These are phyloP conservation scores for Ciconia boyciana DNA, from an alignment of 2,113 vertebrate species.

Conservation along the genomic window DNA sequence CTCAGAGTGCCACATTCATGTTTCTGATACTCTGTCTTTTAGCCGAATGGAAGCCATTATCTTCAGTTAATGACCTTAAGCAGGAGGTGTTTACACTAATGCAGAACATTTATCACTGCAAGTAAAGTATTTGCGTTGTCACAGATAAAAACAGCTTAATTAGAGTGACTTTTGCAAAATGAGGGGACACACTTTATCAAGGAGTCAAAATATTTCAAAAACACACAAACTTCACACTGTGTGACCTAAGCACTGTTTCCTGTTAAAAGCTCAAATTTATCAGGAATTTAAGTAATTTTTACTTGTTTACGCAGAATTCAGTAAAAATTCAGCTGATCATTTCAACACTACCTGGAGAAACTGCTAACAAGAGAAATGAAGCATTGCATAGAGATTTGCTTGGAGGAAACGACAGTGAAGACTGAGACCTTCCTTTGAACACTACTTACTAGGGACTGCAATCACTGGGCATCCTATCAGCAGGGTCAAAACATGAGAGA, in stretches of 20 bases:
- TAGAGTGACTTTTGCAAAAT: conserved; percentile 19
- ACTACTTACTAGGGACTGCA: neutral
- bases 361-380: neutral
- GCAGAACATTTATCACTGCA: conserved; percentile 15
- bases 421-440: neutral
- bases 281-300: neutral
- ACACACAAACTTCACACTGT: neutral
- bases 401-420: neutral
- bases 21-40: conserved; percentile 49
- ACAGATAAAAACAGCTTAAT: conserved; percentile 50
- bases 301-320: neutral
- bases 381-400: neutral
- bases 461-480: neutral
- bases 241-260: neutral
- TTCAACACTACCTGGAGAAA: neutral
- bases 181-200: neutral
- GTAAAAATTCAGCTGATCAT: neutral
- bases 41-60: conserved; percentile 61
- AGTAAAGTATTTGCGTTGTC: conserved; percentile 20
- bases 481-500: neutral
- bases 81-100: conserved; percentile 57
- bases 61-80: conserved; percentile 58
- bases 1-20: conserved; percentile 22
- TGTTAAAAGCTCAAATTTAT: neutral
- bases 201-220: neutral